phyloP scores from a whole-genome alignment of 2,888 invertebrate genomes.

The Myopa testacea region DNA sequence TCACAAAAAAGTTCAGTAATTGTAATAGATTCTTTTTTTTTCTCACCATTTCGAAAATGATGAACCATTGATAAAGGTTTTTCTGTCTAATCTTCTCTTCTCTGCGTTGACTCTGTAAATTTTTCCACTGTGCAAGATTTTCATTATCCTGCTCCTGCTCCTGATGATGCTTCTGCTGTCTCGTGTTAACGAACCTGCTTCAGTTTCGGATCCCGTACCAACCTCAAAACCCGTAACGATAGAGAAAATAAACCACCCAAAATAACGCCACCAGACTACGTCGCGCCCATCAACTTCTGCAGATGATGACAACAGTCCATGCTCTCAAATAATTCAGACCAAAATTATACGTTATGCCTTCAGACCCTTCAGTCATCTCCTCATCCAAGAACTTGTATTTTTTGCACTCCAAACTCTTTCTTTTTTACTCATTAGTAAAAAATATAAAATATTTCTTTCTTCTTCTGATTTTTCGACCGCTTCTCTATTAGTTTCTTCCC shows the following conservation, averaged over 20 bases:
- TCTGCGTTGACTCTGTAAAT: not conserved
- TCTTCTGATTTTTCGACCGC: not conserved
- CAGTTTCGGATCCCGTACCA: conserved; percentile 16
- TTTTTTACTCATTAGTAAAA: conserved; percentile 30
- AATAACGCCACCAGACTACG: conserved; percentile 1
- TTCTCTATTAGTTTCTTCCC: not conserved
- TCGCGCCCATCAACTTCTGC: conserved; percentile 5
- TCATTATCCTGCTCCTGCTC: conserved; percentile 3
- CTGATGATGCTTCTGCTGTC: not conserved
- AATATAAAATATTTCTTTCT: conserved; percentile 10
- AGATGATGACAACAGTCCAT: conserved; percentile 25
- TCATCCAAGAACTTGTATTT: not conserved
- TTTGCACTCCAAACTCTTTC: not conserved
- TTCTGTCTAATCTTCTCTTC: not conserved
- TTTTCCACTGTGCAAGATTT: conserved; percentile 17
- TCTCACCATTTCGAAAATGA: not conserved
- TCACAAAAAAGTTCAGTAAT: not conserved
- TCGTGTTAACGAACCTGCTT: conserved; percentile 35
- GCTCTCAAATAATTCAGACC: conserved; percentile 33
- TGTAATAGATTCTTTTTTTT: not conserved
- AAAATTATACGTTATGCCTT: conserved; percentile 12
- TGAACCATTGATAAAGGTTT: not conserved
- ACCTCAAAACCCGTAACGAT: not conserved
- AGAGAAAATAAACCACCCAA: not conserved
- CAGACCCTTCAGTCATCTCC: not conserved